Evolutionary conservation across 2,797 vertebrate species (phyloP).

Genomic region (Neosilurus mollespiculum): DNA sequence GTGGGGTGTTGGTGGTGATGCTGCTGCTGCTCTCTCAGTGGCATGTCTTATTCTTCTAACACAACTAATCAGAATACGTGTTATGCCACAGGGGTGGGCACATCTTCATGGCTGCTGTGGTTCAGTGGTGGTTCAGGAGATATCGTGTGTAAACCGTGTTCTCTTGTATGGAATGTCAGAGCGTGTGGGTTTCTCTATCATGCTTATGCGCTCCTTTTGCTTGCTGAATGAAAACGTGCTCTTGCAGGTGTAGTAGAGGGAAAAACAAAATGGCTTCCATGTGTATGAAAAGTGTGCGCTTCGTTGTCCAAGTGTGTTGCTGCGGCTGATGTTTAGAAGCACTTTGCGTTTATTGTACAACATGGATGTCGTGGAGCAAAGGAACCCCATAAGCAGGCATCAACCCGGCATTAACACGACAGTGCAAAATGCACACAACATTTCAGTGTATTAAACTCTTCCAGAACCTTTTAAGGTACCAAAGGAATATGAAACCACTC

Average conservation of each 20-base stretch:
- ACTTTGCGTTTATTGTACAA: conserved; percentile 9
- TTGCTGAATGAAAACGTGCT: conserved; percentile 31
- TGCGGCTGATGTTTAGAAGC: conserved; percentile 38
- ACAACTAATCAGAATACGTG: conserved; percentile 33
- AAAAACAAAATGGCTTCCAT: conserved; percentile 45
- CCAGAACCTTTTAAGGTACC: neutral
- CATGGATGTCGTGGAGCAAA: conserved; percentile 41
- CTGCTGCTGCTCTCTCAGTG: neutral
- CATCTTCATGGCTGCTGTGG: conserved; percentile 41
- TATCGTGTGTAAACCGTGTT: conserved; percentile 38
- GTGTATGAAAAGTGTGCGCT: conserved; percentile 28
- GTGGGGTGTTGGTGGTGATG: conserved; percentile 26
- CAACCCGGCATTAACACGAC: neutral
- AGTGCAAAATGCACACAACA: neutral
- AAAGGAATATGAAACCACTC: neutral
- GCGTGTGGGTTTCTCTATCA: conserved; percentile 23
- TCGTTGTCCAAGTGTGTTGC: conserved; percentile 52
- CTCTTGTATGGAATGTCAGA: conserved; percentile 30
- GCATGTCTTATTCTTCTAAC: conserved; percentile 45
- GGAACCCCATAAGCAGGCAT: conserved; percentile 12
- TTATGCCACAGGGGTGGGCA: conserved; percentile 21
- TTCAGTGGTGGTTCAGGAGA: conserved; percentile 32
- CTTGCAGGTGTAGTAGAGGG: conserved; percentile 35
- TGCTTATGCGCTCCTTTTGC: conserved; percentile 40
- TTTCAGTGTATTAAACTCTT: too few species aligned